phyloP scores from a whole-genome alignment of 2,797 vertebrate species.

The Rousettus madagascariensis region DNA sequence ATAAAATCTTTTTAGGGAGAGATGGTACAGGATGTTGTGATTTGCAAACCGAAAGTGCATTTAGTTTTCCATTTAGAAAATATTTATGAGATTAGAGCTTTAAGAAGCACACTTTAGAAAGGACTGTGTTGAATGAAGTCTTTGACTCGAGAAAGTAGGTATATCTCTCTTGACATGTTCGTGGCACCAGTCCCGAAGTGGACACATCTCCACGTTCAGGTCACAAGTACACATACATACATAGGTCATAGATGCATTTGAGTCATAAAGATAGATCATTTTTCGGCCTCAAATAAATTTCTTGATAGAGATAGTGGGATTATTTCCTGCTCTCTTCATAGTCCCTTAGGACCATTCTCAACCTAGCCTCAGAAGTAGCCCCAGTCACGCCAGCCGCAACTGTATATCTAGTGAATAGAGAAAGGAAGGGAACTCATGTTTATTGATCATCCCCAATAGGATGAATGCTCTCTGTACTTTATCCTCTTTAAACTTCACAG shows the following conservation, averaged over 20 bases:
- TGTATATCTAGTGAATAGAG: not conserved
- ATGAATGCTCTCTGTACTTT: not conserved
- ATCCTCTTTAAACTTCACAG: not conserved
- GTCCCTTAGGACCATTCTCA: not conserved
- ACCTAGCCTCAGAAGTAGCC: not conserved
- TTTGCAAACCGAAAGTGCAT: not conserved
- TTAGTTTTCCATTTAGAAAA: constrained; percentile 1
- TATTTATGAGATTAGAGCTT: not conserved
- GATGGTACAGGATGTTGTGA: not conserved
- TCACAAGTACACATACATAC: not conserved
- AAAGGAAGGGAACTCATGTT: not conserved
- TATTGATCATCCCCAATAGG: not conserved
- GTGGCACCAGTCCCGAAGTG: not conserved
- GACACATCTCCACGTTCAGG: not conserved
- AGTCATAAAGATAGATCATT: not conserved
- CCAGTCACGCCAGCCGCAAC: not conserved
- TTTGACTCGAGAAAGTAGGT: not conserved
- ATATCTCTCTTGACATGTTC: not conserved
- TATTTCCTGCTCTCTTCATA: not conserved
- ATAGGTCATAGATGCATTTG: not conserved
- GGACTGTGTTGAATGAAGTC: not conserved
- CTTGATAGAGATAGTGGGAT: not conserved
- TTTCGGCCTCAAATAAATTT: not conserved
- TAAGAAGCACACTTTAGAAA: not conserved
- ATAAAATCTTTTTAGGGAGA: not conserved